These are phyloP conservation scores for Drosophila fuyamai DNA, from an alignment of 1,140 invertebrate species.

Conservation along the genomic window DNA sequence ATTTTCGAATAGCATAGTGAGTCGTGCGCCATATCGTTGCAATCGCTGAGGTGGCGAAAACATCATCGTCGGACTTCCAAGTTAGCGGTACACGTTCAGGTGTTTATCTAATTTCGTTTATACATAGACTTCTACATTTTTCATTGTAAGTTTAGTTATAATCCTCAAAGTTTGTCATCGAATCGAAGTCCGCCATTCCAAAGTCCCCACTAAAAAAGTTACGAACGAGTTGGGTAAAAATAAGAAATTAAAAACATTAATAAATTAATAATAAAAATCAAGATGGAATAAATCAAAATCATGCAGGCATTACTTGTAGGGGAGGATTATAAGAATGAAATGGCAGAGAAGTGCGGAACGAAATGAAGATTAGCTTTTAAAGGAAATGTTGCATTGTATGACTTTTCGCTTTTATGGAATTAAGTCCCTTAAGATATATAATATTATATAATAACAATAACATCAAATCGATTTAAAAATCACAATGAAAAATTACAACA, in stretches of 20 bases:
- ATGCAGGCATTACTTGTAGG: conserved; percentile 12
- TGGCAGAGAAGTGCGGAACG: conserved; percentile 11
- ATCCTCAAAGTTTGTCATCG: conserved; percentile 73
- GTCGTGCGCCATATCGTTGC: conserved; percentile 43
- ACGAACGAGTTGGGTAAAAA: conserved; percentile 36
- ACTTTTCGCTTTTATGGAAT: conserved; percentile 6
- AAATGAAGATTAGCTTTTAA: not conserved
- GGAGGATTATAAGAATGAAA: conserved; percentile 14
- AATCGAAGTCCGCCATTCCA: conserved; percentile 74
- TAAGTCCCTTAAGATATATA: not conserved
- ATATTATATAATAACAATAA: conserved; percentile 21
- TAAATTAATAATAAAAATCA: conserved; percentile 44
- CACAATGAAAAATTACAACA: conserved; percentile 26
- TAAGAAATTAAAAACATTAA: conserved; percentile 40
- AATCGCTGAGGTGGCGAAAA: conserved; percentile 29
- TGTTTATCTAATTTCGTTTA: conserved; percentile 52
- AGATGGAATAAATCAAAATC: conserved; percentile 5
- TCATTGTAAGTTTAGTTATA: conserved; percentile 53
- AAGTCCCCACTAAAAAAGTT: conserved; percentile 72
- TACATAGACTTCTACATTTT: conserved; percentile 30
- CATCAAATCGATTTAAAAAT: conserved; percentile 25
- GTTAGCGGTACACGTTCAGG: conserved; percentile 48
- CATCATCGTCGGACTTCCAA: conserved; percentile 53
- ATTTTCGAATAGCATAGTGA: conserved; percentile 37
- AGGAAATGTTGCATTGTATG: not conserved